phyloP scores from a whole-genome alignment of 2,113 vertebrate genomes.

The Hippotragus niger region DNA sequence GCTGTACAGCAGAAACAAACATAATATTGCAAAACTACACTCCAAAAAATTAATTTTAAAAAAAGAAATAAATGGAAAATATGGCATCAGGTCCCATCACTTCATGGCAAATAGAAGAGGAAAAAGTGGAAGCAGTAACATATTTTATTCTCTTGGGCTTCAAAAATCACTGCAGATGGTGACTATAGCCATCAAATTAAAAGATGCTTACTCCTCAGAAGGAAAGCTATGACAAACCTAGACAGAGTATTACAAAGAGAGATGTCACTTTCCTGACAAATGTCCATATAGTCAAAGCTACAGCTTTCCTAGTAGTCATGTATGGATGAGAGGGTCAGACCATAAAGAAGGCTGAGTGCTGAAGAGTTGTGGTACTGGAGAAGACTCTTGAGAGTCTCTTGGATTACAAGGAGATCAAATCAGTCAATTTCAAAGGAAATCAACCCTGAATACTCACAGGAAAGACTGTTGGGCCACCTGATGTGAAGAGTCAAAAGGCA shows the following conservation, averaged over 20 bases:
- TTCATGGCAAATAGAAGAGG: background rate
- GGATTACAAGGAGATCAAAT: background rate
- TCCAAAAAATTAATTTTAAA: background rate
- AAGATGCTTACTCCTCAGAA: background rate
- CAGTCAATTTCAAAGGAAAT: background rate
- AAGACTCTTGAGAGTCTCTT: background rate
- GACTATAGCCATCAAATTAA: background rate
- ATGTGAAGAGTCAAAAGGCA: background rate
- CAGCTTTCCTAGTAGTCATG: background rate
- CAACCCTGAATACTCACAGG: background rate
- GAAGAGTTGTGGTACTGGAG: background rate
- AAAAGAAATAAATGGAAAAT: background rate
- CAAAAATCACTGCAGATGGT: background rate
- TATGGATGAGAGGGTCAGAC: background rate
- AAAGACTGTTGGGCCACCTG: background rate
- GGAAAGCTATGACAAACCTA: background rate
- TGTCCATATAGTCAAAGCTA: background rate
- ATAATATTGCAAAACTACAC: background rate
- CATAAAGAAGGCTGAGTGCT: background rate
- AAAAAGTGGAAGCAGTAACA: background rate
- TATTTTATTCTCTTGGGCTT: background rate
- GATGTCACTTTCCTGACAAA: background rate
- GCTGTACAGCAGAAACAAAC: background rate
- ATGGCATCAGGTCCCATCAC: background rate
- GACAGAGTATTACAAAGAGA: background rate